phyloP scores from a whole-genome alignment of 2,888 invertebrate genomes.

The Drosophila ustulata region DNA sequence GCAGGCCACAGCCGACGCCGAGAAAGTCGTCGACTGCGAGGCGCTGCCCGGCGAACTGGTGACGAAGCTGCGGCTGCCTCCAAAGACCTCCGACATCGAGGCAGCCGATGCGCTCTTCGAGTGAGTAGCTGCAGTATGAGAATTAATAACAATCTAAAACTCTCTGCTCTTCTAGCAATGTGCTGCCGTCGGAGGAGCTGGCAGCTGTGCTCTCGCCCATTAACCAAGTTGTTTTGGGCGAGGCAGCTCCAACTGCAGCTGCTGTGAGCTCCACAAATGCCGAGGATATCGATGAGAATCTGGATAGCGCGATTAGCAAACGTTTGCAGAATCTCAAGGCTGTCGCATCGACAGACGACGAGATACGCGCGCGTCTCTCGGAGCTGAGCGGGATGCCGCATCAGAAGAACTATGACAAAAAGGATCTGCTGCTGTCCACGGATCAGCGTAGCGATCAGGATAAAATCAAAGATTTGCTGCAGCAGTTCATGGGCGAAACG shows the following conservation, averaged over 20 bases:
- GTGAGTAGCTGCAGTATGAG: constrained; percentile 35
- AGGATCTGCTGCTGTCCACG: constrained; percentile 84
- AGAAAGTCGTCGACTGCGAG: constrained; percentile 74
- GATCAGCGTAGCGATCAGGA: constrained; percentile 89
- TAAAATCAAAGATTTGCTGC: constrained; percentile 90
- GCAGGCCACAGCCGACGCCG: constrained; percentile 63
- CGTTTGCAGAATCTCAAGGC: constrained; percentile 89
- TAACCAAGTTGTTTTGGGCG: neutral
- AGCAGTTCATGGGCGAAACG: constrained; percentile 86
- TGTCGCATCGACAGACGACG: constrained; percentile 87
- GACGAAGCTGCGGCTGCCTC: constrained; percentile 52
- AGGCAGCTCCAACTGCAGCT: constrained; percentile 8
- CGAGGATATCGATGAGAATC: constrained; percentile 79
- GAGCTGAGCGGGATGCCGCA: constrained; percentile 88
- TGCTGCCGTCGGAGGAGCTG: constrained; percentile 67
- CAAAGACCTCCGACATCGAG: constrained; percentile 45
- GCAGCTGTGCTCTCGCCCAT: constrained; percentile 79
- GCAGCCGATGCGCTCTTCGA: constrained; percentile 59
- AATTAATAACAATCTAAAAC: neutral
- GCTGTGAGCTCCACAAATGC: constrained; percentile 38
- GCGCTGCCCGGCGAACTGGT: constrained; percentile 86
- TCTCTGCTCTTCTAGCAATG: constrained; percentile 56
- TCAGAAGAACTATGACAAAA: constrained; percentile 81
- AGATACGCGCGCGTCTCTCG: constrained; percentile 88
- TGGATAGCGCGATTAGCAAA: constrained; percentile 87